Evolutionary conservation across 2,888 invertebrate genomes (phyloP), one percentile per base, ranked within the genome.

Genomic region (Drosophila borealis): DNA sequence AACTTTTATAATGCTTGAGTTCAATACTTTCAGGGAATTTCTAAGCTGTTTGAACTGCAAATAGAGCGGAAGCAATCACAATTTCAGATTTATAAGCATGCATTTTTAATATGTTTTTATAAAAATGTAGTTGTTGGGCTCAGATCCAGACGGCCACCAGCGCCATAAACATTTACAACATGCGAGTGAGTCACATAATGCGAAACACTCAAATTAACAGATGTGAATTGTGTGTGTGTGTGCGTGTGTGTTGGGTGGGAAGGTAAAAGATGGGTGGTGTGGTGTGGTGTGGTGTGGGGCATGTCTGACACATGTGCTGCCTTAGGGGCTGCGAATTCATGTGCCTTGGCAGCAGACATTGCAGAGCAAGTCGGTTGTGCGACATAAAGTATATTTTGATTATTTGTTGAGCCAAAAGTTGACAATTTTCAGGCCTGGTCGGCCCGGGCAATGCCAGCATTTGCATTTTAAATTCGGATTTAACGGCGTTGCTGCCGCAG

Each of bases 391-490:
- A 81, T 81, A 79, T 77, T 86, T 83, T 79, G 83, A 83, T 83
- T 81, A 79, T 81, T 78, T 86, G 73, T 71, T 66, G 78, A 79
- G 77, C 74, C 73, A 57, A 74, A 78, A 79, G 77, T 69, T 70
- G 54, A 80, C 61, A 57, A 71, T 74, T 71, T 85, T 76, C 79
- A 66, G 76, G 68, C 56, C 57, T 48, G 25, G 34, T 44, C 46
- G 13, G 9, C 17, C 4, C 17, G 36, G 44, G 39, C 39, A 66
- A 44, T 42, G 42, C 57, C 70, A 63, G 65, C 72, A 84, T 84
- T 84, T 84, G 87, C 87, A 87, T 87, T 87, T 84, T 81, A 78
- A 84, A 83, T 85, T 80, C 70, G 21, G 53, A 56, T 77, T 77
- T 71, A 83, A 77, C 70, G 74, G 67, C 63, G 34, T 6, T 17